Percentiles rank a stretch among this genome's conserved stretches.
These are phyloP conservation scores for Catotricha subobsoleta DNA, from an alignment of 2,888 invertebrate species.

Conservation along the genomic window DNA sequence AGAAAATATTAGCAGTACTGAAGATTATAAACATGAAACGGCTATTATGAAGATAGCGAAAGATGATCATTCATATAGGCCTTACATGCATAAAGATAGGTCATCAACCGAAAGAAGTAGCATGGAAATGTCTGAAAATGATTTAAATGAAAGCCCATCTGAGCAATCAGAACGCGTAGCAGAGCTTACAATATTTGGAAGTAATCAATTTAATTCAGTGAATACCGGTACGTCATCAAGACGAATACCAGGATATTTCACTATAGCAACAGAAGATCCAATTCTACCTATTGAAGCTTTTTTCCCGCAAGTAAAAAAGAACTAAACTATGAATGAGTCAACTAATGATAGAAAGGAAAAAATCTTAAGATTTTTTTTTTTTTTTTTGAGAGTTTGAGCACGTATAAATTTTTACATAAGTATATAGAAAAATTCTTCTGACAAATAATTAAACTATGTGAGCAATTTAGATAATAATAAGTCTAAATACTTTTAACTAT, in stretches of 20 bases:
- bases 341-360: neutral
- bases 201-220: conserved; percentile 50
- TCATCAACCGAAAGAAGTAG: neutral
- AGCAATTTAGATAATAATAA: no score
- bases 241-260: conserved; percentile 48
- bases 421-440: no score
- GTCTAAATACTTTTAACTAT: no score
- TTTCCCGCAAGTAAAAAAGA: conserved; percentile 50
- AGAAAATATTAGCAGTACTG: conserved; percentile 10
- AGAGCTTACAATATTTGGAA: conserved; percentile 52
- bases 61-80: conserved; percentile 11
- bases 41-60: conserved; percentile 38
- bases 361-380: neutral
- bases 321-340: conserved; percentile 7
- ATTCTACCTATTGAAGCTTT: conserved; percentile 65
- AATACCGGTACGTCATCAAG: conserved; percentile 34
- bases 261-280: conserved; percentile 60
- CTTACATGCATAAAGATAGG: conserved; percentile 5
- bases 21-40: conserved; percentile 32
- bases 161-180: conserved; percentile 50
- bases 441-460: no score
- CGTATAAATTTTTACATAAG: no score
- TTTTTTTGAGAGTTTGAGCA: no score
- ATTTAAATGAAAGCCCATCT: conserved; percentile 25
- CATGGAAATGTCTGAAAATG: conserved; percentile 6